Percentiles rank a stretch among this genome's conserved stretches.
phyloP scores from a whole-genome alignment of 2,113 vertebrate genomes.

The Hemicordylus capensis region DNA sequence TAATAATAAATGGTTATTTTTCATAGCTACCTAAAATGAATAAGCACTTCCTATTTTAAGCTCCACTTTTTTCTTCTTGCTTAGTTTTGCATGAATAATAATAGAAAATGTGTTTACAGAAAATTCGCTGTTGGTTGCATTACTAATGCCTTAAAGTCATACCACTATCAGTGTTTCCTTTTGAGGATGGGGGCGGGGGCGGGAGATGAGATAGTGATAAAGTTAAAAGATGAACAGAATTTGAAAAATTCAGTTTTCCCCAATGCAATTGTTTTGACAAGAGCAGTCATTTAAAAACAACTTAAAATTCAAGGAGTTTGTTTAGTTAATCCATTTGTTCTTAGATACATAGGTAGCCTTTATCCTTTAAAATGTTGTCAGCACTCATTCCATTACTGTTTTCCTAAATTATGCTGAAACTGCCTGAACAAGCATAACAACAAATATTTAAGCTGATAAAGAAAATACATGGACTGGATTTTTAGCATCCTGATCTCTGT shows the following conservation, averaged over 20 bases:
- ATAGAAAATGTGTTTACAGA: slow-evolving; percentile 14
- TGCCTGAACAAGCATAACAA: not conserved
- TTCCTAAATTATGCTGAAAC: slow-evolving; percentile 11
- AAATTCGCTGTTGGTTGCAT: not conserved
- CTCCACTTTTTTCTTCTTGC: not conserved
- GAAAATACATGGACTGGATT: not conserved
- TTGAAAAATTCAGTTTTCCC: slow-evolving; percentile 6
- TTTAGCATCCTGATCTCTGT: not conserved
- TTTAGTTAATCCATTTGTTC: not conserved
- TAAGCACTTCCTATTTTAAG: not conserved
- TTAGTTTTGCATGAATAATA: slow-evolving; percentile 5
- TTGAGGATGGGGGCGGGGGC: not conserved
- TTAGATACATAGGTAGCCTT: slow-evolving; percentile 15
- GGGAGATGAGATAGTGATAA: not conserved
- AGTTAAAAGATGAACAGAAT: not conserved
- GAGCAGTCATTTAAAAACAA: not conserved
- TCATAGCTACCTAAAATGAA: not conserved
- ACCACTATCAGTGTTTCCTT: slow-evolving; percentile 7
- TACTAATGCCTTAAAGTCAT: not conserved
- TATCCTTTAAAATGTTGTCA: not conserved
- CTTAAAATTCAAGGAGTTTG: not conserved
- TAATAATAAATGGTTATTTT: not conserved
- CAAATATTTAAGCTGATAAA: not conserved
- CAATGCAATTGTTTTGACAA: not conserved
- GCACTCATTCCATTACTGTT: slow-evolving; percentile 11